Base-by-base conservation (phyloP, 2,797 vertebrate genomes). In the Cercopithecus hamlyni region DNA sequence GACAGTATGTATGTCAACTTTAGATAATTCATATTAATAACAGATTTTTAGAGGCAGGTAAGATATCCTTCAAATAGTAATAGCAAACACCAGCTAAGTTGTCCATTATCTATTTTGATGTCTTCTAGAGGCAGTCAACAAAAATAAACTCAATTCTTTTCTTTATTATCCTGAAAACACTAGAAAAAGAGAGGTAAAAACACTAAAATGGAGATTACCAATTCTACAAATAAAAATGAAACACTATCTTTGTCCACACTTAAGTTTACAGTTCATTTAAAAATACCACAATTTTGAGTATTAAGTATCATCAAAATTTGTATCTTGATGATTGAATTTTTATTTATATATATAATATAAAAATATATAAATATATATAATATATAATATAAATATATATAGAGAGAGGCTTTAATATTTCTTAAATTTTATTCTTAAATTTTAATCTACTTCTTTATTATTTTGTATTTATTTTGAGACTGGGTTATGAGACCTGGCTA, bases 1-100 rank as follows among this genome's bases (percentile, higher is more conserved):
- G 14, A 80, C 10, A 77, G 33, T 67, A 33, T n/a, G 1, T 48
- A 30, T 41, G 2, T 64, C 10, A 94, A 95, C 2, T 24, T 48
- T 36, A 84, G 52, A 82, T 79, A 73, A 70, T 82, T 94, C 11
- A 33, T 61, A 82, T 94, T 26, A 88, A 72, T 11, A 70, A 30
- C n/a, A 94, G 1, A 7, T 77, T 36, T 97, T 95, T 96, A 85
- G 97, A 97, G 27, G 36, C 5, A 96, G 4, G 0, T 57, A 52
- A 5, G 39, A 8, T 64, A 79, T 48, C 2, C 9, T 96, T 97
- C 61, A 85, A 92, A 64, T 90, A 88, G 92, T 89, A 67, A 67
- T 67, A 67, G 33, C 17, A 67, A n/a, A 87, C 2, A 92, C 7
- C 14, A 52, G 12, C 4, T 81, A 76, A 80, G 2, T n/a, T 45